Evolutionary conservation across 2,888 invertebrate genomes (phyloP).

Genomic region (Ryuthela nishihirai): DNA sequence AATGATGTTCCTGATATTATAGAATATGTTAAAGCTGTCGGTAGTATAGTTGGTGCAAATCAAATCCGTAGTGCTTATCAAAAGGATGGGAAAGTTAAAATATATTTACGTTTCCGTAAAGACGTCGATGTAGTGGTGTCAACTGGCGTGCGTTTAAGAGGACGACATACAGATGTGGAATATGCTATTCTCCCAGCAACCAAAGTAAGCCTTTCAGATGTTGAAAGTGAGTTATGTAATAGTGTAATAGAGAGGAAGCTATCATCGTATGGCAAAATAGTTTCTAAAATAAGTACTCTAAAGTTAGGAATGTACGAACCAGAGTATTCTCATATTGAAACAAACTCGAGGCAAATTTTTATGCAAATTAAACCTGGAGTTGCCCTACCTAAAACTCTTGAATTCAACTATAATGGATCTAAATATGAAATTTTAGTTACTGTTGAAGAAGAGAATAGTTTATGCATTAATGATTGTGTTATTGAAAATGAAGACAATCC

Average conservation of each 20-base stretch:
- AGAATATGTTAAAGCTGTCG: constrained; percentile 21
- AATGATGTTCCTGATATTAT: constrained; percentile 1
- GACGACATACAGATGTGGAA: constrained; percentile 17
- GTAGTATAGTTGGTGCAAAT: constrained; percentile 14
- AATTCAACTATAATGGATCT: constrained; percentile 2
- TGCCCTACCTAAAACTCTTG: constrained; percentile 8
- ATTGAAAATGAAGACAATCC: too few relatives aligned
- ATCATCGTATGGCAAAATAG: constrained; percentile 10
- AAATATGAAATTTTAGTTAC: constrained; percentile 7
- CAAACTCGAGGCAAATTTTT: constrained; percentile 14
- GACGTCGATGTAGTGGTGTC: constrained; percentile 15
- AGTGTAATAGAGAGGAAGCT: constrained; percentile 3
- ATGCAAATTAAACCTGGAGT: constrained; percentile 8
- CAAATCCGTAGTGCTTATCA: constrained; percentile 23
- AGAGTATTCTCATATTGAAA: constrained; percentile 24
- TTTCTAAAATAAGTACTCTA: constrained; percentile 13
- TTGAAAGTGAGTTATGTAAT: constrained; percentile 20
- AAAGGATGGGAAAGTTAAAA: constrained; percentile 9
- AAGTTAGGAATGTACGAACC: constrained; percentile 1
- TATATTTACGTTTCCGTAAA: constrained; percentile 12
- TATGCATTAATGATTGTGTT: too few relatives aligned
- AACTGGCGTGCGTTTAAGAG: constrained; percentile 10
- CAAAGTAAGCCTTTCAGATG: constrained; percentile 17
- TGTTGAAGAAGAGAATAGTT: too few relatives aligned
- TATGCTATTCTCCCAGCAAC: constrained; percentile 14